Evolutionary conservation across 2,888 invertebrate genomes (phyloP).

Genomic region (Lithosia quadra): DNA sequence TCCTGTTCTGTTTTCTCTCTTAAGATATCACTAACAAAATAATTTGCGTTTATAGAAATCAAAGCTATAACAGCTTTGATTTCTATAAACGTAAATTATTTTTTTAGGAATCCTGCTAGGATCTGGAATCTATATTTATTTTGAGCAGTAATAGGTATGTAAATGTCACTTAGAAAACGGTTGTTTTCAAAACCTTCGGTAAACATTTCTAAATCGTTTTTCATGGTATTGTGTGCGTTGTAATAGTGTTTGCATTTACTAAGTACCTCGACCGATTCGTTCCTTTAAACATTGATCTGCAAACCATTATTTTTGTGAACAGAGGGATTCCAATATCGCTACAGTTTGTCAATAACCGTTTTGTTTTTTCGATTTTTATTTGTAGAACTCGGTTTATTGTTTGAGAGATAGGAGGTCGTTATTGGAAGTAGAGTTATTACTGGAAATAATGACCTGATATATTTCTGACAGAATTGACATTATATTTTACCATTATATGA

Average conservation of each 20-base stretch:
- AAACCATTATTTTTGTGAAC: slow-evolving; percentile 9
- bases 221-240: background rate
- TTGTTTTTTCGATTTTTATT: background rate
- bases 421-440: background rate
- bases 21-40: too few relatives aligned
- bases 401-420: background rate
- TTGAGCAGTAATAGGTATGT: background rate
- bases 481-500: too few relatives aligned
- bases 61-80: too few relatives aligned
- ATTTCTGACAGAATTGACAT: too few relatives aligned
- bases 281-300: background rate
- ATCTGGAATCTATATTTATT: too few relatives aligned
- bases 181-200: background rate
- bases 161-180: background rate
- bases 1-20: too few relatives aligned
- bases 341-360: slow-evolving; percentile 9
- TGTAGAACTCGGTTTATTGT: background rate
- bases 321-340: slow-evolving; percentile 5
- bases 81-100: too few relatives aligned
- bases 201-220: background rate
- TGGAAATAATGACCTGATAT: too few relatives aligned
- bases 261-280: background rate
- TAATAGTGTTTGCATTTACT: slow-evolving; percentile 8
- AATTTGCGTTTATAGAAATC: too few relatives aligned
- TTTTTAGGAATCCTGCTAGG: too few relatives aligned